Base-by-base conservation (phyloP, 2,113 vertebrate genomes). In the Symphodus melops region DNA sequence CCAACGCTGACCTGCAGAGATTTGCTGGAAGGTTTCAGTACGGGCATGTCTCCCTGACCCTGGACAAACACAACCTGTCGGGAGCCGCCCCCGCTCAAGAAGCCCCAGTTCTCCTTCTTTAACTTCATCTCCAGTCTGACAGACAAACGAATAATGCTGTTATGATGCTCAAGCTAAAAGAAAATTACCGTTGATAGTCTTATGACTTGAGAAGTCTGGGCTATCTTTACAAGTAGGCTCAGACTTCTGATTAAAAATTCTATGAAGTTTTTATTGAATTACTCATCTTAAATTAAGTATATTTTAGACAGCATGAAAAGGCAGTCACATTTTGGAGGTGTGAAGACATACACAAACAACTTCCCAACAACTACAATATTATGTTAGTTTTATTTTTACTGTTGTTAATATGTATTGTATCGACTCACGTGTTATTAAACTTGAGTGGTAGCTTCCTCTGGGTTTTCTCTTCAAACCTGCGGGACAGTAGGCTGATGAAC, bases 81-180 rank as follows among this genome's bases (percentile, higher is more conserved):
- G 62, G 97, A 96, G 19, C 96, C 95, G 5, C 93, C 94, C 0
- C 95, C 96, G 25, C 96, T 98, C 96, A 97, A 94, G 42, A 97
- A 97, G 4, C 97, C 97, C 97, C 97, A 99, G 74, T 92, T 97
- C 91, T 99, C 98, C 92, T 99, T 99, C 83, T 99, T 99, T 89
- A 99, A 86, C 88, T 99, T 99, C 91, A 99, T 75, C 85, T 98
- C 97, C 91, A 99, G 95, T 91, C 98, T 99, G 69, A 75, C 13
- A 17, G 57, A 23, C 23, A 77, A 6, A 41, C 64, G 13, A 37
- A 16, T 1, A 20, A 16, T 1, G 17, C 7, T 19, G 23, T 19
- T 5, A 28, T 58, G 17, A 8, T 0, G 13, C 9, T 61, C 8
- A 17, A 55, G 9, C 11, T 13, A 56, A 46, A 37, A 1, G 6